Percentiles rank a stretch among this genome's conserved stretches.
These are phyloP conservation scores for Ptiloglossa arizonensis DNA, from an alignment of 1,140 invertebrate species.

Conservation along the genomic window DNA sequence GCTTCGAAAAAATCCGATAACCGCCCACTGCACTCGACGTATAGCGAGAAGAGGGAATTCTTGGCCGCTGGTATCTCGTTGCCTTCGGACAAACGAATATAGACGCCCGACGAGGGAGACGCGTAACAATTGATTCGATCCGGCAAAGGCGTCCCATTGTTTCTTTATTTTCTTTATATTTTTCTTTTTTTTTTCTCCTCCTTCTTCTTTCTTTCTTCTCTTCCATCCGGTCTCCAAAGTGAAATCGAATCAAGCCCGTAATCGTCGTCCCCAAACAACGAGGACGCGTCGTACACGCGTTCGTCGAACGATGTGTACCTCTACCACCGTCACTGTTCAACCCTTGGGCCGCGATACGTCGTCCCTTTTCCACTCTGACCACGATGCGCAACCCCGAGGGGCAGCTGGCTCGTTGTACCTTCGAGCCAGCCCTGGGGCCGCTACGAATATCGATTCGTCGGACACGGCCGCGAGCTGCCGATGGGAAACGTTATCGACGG, in stretches of 20 bases:
- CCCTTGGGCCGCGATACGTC: conserved; percentile 13
- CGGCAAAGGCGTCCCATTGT: neutral
- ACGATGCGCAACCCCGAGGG: conserved; percentile 42
- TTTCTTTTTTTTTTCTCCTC: neutral
- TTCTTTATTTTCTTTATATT: conserved; percentile 11
- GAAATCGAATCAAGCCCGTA: conserved; percentile 52
- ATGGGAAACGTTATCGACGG: conserved; percentile 64
- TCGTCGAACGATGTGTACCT: conserved; percentile 20
- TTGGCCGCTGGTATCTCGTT: neutral
- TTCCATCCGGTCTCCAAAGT: neutral
- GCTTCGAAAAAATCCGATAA: conserved; percentile 33
- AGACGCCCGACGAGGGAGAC: neutral
- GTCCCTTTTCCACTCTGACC: conserved; percentile 54
- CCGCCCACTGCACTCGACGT: neutral
- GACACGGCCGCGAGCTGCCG: conserved; percentile 59
- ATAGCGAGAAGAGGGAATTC: neutral
- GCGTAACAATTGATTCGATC: neutral
- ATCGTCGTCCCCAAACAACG: conserved; percentile 57
- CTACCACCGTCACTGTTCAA: too few relatives aligned
- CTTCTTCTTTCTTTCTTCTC: neutral
- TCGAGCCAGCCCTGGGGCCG: conserved; percentile 40
- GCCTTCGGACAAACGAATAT: neutral
- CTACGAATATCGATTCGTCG: conserved; percentile 63
- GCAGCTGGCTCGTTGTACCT: conserved; percentile 50
- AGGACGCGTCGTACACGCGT: conserved; percentile 55